phyloP scores from a whole-genome alignment of 2,113 vertebrate genomes.

The Cercopithecus mona region DNA sequence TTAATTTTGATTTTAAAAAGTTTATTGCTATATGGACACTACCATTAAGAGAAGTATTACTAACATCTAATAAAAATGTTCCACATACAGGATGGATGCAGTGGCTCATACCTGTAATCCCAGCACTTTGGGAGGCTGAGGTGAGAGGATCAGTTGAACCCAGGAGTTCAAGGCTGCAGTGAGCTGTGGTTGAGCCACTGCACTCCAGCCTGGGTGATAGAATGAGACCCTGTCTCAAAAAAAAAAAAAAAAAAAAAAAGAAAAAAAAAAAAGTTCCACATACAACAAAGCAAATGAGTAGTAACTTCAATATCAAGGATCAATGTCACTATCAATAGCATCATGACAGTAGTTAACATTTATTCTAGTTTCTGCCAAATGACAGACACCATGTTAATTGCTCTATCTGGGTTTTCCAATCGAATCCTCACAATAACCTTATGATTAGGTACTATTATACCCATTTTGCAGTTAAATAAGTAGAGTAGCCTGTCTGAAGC shows the following conservation, averaged over 20 bases:
- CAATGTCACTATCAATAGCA: neutral
- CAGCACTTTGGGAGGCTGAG: no score
- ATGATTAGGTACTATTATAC: neutral
- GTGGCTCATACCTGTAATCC: no score
- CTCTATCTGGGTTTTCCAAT: neutral
- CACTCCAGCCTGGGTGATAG: no score
- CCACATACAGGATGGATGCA: neutral
- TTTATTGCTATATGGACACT: neutral
- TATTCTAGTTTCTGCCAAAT: neutral
- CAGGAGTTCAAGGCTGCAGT: no score
- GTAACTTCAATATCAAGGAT: neutral
- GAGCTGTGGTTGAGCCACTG: no score
- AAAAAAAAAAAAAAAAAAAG: neutral
- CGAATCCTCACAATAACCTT: neutral
- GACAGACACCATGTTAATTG: neutral
- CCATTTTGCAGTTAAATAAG: constrained; percentile 5
- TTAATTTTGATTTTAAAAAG: neutral
- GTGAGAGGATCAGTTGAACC: no score
- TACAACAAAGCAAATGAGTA: neutral
- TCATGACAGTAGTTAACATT: neutral
- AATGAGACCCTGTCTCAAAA: no score
- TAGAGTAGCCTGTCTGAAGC: neutral
- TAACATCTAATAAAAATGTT: neutral
- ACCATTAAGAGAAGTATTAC: neutral
- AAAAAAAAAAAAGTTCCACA: neutral